phyloP scores from a whole-genome alignment of 2,888 invertebrate genomes.

The Drosophila glabriapex region DNA sequence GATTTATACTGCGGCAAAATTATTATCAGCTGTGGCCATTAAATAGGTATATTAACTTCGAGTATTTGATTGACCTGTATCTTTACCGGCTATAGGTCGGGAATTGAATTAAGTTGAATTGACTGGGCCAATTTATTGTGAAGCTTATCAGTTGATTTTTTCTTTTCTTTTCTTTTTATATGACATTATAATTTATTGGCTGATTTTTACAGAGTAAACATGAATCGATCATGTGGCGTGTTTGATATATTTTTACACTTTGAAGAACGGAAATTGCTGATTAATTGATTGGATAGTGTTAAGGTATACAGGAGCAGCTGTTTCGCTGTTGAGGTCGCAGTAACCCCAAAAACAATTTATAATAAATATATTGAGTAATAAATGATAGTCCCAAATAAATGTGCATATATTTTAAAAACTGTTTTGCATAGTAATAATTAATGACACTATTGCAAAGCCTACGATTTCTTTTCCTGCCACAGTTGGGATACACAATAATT shows the following conservation, averaged over 20 bases:
- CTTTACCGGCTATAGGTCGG: background rate
- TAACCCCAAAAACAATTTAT: background rate
- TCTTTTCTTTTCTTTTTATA: background rate
- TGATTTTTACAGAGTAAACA: background rate
- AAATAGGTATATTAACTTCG: background rate
- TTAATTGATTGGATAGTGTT: background rate
- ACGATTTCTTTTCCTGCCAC: background rate
- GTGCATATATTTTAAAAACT: background rate
- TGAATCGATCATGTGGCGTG: background rate
- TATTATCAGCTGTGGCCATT: constrained; percentile 30
- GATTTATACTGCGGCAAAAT: constrained; percentile 8
- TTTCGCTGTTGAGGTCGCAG: background rate
- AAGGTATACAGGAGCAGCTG: background rate
- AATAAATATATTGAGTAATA: background rate
- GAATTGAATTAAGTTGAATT: background rate
- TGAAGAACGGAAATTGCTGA: background rate
- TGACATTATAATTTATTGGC: background rate
- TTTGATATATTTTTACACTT: background rate
- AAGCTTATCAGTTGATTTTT: background rate
- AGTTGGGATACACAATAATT: background rate
- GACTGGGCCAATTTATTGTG: background rate
- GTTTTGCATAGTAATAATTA: background rate
- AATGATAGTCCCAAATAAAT: background rate
- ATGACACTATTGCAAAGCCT: background rate
- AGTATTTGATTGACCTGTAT: background rate